Percentiles rank a stretch among this genome's conserved stretches.
Conservation (phyloP, 2,888 invertebrate genomes). For the Amphipoea lucens region DNA sequence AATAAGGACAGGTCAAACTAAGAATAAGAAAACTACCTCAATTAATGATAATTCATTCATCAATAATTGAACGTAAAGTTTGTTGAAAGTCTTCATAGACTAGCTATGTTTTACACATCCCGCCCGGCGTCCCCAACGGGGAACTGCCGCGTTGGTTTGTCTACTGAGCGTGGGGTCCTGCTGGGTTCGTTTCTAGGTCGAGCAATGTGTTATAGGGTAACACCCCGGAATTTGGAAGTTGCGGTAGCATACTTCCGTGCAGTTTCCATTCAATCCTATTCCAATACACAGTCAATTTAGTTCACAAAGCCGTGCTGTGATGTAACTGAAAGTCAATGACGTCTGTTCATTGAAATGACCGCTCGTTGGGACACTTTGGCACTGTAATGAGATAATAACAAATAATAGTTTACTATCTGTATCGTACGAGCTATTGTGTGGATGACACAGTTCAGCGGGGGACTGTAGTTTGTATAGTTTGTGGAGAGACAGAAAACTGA, state of each 20-base stretch:
- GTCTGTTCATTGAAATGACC: constrained; percentile 1
- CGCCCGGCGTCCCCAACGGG: no score
- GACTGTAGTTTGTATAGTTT: not conserved
- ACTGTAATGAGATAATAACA: constrained; percentile 30
- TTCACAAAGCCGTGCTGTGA: constrained; percentile 15
- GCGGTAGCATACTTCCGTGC: no score
- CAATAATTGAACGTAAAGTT: not conserved
- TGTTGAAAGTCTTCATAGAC: not conserved
- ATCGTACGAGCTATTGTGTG: constrained; percentile 12
- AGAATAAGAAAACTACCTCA: not conserved
- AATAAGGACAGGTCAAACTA: no score
- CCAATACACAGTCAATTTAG: not conserved
- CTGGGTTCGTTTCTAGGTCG: no score
- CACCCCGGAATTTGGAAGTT: no score
- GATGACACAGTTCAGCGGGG: not conserved
- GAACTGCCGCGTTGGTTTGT: no score
- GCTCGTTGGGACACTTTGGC: not conserved
- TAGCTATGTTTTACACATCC: not conserved
- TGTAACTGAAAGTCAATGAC: constrained; percentile 24
- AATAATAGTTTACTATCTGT: constrained; percentile 18
- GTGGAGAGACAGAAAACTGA: no score
- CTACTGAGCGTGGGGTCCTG: no score
- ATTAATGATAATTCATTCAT: not conserved
- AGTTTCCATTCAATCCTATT: not conserved
- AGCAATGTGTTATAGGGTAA: no score